These are phyloP conservation scores for Tethea ocularis DNA, from an alignment of 2,888 invertebrate species.

Conservation along the genomic window DNA sequence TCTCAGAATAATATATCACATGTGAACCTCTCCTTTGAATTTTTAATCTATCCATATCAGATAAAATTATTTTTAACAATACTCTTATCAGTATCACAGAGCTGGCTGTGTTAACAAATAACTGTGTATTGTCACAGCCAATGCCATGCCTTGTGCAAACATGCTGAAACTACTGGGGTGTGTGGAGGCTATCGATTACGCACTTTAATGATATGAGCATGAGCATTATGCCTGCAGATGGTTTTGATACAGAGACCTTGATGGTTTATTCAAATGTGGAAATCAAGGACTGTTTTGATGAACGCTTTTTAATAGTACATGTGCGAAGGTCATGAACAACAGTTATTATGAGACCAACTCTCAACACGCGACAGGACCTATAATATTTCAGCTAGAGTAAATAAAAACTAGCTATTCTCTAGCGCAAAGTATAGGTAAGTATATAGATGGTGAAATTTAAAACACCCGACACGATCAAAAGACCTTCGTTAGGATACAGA, in stretches of 20 bases:
- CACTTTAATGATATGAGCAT: background rate
- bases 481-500: no score
- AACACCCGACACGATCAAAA: no score
- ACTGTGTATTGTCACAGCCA: conserved; percentile 9
- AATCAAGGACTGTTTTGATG: background rate
- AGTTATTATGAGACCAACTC: no score
- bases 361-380: no score
- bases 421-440: no score
- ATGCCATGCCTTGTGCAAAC: conserved; percentile 12
- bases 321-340: no score
- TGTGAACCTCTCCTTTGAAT: background rate
- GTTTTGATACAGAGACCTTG: background rate
- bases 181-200: conserved; percentile 10
- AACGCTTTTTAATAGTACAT: no score
- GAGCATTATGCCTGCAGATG: background rate
- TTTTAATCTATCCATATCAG: background rate
- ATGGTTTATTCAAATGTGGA: background rate
- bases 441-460: no score
- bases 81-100: background rate
- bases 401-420: no score
- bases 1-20: background rate
- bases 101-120: conserved; percentile 9
- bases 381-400: background rate
- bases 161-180: background rate
- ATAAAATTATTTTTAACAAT: background rate